phyloP scores from a whole-genome alignment of 2,113 vertebrate genomes.

The Todiramphus saurophagus region DNA sequence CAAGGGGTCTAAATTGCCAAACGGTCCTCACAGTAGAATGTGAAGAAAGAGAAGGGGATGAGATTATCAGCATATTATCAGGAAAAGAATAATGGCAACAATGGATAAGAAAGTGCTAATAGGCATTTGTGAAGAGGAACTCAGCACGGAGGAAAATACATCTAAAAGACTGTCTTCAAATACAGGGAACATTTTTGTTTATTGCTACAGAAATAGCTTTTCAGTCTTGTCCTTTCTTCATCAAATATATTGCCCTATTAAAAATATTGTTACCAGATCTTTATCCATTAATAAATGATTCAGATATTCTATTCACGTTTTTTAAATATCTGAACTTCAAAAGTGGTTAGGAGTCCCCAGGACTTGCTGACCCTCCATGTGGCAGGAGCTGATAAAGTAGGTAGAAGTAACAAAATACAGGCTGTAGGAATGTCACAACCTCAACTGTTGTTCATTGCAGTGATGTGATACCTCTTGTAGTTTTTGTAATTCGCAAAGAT shows the following conservation, averaged over 20 bases:
- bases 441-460: neutral
- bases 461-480: neutral
- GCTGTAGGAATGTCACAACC: neutral
- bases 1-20: neutral
- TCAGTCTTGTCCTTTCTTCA: neutral
- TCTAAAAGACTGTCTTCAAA: neutral
- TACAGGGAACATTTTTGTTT: neutral
- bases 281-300: neutral
- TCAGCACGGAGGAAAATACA: neutral
- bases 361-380: neutral
- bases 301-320: neutral
- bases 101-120: neutral
- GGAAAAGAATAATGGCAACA: neutral
- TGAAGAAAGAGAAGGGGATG: neutral
- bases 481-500: neutral
- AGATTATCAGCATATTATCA: neutral
- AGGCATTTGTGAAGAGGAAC: neutral
- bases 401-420: fast-evolving
- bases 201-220: neutral
- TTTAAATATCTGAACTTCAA: neutral
- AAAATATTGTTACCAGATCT: neutral
- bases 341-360: neutral
- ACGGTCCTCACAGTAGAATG: neutral
- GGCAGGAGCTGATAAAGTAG: neutral
- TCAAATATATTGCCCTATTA: neutral